Evolutionary conservation across 1,140 invertebrate genomes (phyloP).

Genomic region (Platyura marginata): DNA sequence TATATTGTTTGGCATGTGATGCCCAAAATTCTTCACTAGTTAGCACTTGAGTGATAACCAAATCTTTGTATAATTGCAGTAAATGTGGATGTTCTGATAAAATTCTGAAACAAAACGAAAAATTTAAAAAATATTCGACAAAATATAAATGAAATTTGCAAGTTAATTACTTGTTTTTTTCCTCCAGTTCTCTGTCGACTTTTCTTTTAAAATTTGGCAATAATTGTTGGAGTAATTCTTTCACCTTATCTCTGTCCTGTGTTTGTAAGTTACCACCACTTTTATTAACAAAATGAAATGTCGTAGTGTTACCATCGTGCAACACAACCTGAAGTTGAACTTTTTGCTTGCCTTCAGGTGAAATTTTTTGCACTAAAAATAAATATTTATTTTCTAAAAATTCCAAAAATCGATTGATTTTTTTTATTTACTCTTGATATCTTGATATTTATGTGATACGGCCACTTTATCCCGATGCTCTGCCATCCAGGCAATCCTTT

Average conservation of each 20-base stretch:
- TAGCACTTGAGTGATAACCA: constrained; percentile 86
- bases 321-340: constrained; percentile 96
- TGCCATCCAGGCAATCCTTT: constrained; percentile 88
- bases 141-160: constrained; percentile 8
- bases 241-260: constrained; percentile 81
- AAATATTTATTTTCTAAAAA: constrained; percentile 1
- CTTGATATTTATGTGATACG: constrained; percentile 82
- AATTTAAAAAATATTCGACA: background rate
- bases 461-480: constrained; percentile 79
- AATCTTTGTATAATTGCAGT: constrained; percentile 74
- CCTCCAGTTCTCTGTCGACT: constrained; percentile 82
- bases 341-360: constrained; percentile 93
- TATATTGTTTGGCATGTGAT: constrained; percentile 64
- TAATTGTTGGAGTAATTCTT: constrained; percentile 77
- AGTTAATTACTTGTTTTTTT: constrained; percentile 42
- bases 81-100: constrained; percentile 68
- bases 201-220: constrained; percentile 91
- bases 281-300: constrained; percentile 94
- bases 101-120: constrained; percentile 35
- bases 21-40: constrained; percentile 94
- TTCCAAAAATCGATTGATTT: background rate
- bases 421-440: constrained; percentile 73
- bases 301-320: constrained; percentile 82
- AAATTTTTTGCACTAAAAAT: constrained; percentile 85
- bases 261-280: constrained; percentile 64